phyloP scores from a whole-genome alignment of 2,113 vertebrate genomes.

The Rhinoptilus africanus region DNA sequence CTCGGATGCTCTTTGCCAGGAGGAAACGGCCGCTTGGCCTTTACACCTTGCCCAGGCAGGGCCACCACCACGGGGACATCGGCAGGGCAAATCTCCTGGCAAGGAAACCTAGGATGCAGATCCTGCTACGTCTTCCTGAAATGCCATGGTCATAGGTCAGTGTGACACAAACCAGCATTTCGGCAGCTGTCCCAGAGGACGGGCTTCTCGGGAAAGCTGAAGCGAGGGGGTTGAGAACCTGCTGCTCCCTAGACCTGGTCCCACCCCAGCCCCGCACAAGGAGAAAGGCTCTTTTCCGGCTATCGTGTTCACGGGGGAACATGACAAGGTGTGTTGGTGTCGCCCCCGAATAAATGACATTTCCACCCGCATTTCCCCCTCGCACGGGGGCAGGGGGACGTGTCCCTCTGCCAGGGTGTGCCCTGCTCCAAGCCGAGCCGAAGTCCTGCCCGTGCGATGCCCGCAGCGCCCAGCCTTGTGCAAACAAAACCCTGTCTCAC shows the following conservation, averaged over 20 bases:
- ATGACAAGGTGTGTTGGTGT: not conserved
- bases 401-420: not conserved
- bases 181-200: not conserved
- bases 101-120: not conserved
- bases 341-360: not conserved
- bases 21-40: not conserved
- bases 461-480: not conserved
- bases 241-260: not conserved
- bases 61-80: not conserved
- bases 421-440: not conserved
- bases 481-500: not conserved
- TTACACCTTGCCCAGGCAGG: not conserved
- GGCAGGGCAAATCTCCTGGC: not conserved
- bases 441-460: not conserved
- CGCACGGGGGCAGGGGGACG: fast-evolving
- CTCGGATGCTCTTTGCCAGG: not conserved
- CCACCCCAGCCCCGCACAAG: not conserved
- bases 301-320: too few species aligned
- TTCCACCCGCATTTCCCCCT: not conserved
- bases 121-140: not conserved
- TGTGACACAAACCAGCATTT: fast-evolving
- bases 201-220: not conserved
- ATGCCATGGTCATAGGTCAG: not conserved
- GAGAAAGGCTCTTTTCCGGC: not conserved
- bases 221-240: not conserved